These are phyloP conservation scores for Acromyrmex charruanus DNA, from an alignment of 1,140 invertebrate genomes.

Conservation along the genomic window DNA sequence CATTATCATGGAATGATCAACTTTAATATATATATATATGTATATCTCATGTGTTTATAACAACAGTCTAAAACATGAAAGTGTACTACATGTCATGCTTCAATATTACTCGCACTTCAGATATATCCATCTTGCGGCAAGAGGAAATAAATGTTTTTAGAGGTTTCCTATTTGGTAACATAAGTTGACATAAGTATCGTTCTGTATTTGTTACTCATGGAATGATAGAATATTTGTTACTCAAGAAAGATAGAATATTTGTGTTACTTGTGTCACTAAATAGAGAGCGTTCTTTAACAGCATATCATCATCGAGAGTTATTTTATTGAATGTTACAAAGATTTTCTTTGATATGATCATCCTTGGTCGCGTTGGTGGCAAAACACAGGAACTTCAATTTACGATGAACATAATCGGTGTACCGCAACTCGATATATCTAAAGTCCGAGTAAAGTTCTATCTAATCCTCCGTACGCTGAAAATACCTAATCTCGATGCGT, in stretches of 20 bases:
- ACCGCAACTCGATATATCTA: conserved; percentile 80
- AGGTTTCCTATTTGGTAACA: not conserved
- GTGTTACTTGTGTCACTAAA: too few relatives aligned
- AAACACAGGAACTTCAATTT: conserved; percentile 81
- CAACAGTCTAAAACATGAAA: conserved; percentile 32
- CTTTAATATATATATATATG: conserved; percentile 59
- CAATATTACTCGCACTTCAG: conserved; percentile 74
- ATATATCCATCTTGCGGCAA: conserved; percentile 63
- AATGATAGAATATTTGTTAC: too few relatives aligned
- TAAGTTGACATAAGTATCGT: too few relatives aligned
- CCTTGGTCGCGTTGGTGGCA: conserved; percentile 69
- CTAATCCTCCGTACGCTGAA: conserved; percentile 86
- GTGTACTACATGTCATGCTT: conserved; percentile 73
- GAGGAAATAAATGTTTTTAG: not conserved
- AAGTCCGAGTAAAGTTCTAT: conserved; percentile 80
- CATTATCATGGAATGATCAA: conserved; percentile 66
- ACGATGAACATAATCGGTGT: conserved; percentile 70
- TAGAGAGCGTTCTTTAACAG: not conserved
- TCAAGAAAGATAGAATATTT: too few relatives aligned
- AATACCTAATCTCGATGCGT: conserved; percentile 93
- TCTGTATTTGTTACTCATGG: too few relatives aligned
- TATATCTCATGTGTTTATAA: conserved; percentile 47
- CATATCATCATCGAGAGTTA: not conserved
- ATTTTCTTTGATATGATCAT: conserved; percentile 66
- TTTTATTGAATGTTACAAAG: conserved; percentile 78